Percentiles rank a stretch among this genome's conserved stretches.
Evolutionary conservation across 2,113 vertebrate genomes (phyloP).

Genomic region (Papio anubis): DNA sequence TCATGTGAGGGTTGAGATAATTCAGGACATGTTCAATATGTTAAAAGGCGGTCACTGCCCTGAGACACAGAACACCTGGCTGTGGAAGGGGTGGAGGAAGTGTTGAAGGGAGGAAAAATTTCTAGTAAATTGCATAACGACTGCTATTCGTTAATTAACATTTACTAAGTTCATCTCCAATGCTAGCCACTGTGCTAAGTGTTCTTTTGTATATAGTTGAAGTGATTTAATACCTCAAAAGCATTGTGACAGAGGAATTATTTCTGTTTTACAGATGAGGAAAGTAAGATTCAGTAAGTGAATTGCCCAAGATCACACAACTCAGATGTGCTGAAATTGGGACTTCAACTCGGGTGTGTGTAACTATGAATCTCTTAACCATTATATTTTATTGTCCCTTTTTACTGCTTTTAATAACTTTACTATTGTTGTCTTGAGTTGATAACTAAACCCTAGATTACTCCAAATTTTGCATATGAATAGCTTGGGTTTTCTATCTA

Average conservation of each 20-base stretch:
- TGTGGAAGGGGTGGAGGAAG: background rate
- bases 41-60: background rate
- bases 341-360: background rate
- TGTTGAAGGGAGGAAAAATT: background rate
- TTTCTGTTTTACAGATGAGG: background rate
- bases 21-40: background rate
- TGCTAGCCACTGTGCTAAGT: background rate
- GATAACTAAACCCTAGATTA: slow-evolving; percentile 24
- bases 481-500: background rate
- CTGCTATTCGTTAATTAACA: slow-evolving; percentile 17
- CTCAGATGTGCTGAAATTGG: background rate
- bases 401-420: background rate
- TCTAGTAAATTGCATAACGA: background rate
- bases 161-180: slow-evolving; percentile 1
- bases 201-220: background rate
- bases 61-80: background rate
- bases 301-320: background rate
- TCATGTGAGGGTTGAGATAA: background rate
- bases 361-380: background rate
- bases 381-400: background rate
- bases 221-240: background rate
- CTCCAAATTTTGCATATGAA: background rate
- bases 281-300: background rate
- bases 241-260: background rate
- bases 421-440: background rate